Evolutionary conservation across 2,888 invertebrate species (phyloP), one percentile per base, ranked within the genome.

Genomic region (Pandemis corylana): DNA sequence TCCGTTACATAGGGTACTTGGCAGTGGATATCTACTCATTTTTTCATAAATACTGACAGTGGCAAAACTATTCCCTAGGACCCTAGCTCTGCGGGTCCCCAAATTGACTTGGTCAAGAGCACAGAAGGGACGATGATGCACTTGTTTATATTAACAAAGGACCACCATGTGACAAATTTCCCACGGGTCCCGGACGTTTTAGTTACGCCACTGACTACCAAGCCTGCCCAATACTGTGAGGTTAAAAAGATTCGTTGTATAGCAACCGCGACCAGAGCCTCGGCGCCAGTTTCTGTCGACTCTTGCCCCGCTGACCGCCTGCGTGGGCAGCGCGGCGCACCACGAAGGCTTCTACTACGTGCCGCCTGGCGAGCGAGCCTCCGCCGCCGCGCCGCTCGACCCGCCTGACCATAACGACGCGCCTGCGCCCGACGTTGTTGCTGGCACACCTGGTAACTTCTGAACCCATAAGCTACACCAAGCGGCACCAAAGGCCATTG

Each of bases 281-380:
- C 95, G 97, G 62, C 95, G 97, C 73, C 97, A 97, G 88, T 97
- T 98, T 87, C 90, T 97, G 41, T 96, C 97, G 0, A 97, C 97
- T 0, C 87, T 97, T 74, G 97, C 97, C 0, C 97, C 97, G 0
- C 89, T 97, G 61, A 97, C 97, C 1, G 96, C 97, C 2, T 97
- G 97, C 83, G 97, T 97, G 10, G 95, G 96, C 0, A 94, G 94
- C 56, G 88, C 94, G 0, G 91, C 91, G 6, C 93, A 93, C 68
- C 93, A 93, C 79, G 94, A 94, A 77, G 93, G 94, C 0, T 94
- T 94, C 82, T 94, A 94, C 83, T 95, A 93, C 74, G 91, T 95
- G 7, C 95, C 96, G 0, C 95, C 92, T 0, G 95, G 95, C 2
- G 96, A 96, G 70, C 93, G 96, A 13, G 95, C 95, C 36, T 95